These are phyloP conservation scores for Chymomyza caudatula DNA, from an alignment of 2,888 invertebrate species.

Conservation along the genomic window DNA sequence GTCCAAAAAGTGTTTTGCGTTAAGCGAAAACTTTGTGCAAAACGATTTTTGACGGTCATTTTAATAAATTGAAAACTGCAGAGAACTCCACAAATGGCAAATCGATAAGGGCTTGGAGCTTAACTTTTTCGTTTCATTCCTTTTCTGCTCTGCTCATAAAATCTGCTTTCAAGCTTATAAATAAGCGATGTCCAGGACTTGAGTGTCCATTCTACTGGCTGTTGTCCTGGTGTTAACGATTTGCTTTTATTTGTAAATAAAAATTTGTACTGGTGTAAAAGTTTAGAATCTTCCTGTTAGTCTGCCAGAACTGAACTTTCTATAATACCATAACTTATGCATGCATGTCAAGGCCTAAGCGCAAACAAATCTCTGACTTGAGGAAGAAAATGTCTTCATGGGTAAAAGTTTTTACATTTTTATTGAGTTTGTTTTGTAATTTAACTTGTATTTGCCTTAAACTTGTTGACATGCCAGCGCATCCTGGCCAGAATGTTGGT, in stretches of 20 bases:
- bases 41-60: conserved; percentile 69
- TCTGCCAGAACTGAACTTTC: conserved; percentile 40
- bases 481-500: background rate
- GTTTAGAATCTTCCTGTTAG: conserved; percentile 55
- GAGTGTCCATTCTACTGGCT: background rate
- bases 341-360: conserved; percentile 67
- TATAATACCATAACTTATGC: conserved; percentile 67
- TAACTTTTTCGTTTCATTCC: conserved; percentile 18
- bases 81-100: conserved; percentile 29
- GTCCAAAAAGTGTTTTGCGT: conserved; percentile 69
- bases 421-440: conserved; percentile 72
- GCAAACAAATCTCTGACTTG: conserved; percentile 38
- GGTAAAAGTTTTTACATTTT: conserved; percentile 62
- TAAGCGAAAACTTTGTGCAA: conserved; percentile 55
- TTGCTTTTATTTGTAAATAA: conserved; percentile 60
- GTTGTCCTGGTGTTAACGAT: conserved; percentile 49
- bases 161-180: conserved; percentile 71
- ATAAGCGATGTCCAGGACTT: conserved; percentile 47
- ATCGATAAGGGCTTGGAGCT: conserved; percentile 46
- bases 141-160: conserved; percentile 63
- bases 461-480: conserved; percentile 61
- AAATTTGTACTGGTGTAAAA: conserved; percentile 20
- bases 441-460: conserved; percentile 62
- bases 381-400: conserved; percentile 47
- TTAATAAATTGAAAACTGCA: conserved; percentile 69